Percentiles rank a stretch among this genome's conserved stretches.
Conservation (phyloP, 2,888 invertebrate species). For the Epistrophella euchroma region DNA sequence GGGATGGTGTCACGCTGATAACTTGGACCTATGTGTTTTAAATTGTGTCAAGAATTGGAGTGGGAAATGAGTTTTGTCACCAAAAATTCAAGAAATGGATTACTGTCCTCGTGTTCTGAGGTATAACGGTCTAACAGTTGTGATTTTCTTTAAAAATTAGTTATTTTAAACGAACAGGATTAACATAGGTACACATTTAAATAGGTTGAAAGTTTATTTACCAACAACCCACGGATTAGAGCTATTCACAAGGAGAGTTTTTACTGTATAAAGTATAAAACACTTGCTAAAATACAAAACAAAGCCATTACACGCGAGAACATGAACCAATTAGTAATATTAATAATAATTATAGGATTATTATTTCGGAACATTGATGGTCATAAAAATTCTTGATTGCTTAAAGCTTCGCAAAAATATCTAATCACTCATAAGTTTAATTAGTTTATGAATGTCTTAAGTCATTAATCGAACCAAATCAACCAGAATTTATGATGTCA, state of each 20-base stretch:
- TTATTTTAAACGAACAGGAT: not conserved
- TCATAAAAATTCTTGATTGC: conserved; percentile 4
- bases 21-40: too few species aligned
- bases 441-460: conserved; percentile 13
- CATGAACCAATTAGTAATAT: conserved; percentile 3
- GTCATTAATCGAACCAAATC: conserved; percentile 39
- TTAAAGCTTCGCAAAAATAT: conserved; percentile 12
- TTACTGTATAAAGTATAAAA: not conserved
- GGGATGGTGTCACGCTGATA: too few species aligned
- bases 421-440: conserved; percentile 29
- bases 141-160: too few species aligned
- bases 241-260: not conserved
- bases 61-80: too few species aligned
- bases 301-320: not conserved
- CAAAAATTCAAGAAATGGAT: too few species aligned
- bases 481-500: conserved; percentile 50
- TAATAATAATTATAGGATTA: not conserved
- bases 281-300: not conserved
- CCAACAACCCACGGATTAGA: not conserved
- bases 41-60: too few species aligned
- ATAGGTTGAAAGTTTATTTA: too few species aligned
- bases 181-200: not conserved
- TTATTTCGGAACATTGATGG: conserved; percentile 12
- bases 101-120: too few species aligned
- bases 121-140: too few species aligned